Conservation (phyloP, 2,113 vertebrate species). For the Egretta garzetta region DNA sequence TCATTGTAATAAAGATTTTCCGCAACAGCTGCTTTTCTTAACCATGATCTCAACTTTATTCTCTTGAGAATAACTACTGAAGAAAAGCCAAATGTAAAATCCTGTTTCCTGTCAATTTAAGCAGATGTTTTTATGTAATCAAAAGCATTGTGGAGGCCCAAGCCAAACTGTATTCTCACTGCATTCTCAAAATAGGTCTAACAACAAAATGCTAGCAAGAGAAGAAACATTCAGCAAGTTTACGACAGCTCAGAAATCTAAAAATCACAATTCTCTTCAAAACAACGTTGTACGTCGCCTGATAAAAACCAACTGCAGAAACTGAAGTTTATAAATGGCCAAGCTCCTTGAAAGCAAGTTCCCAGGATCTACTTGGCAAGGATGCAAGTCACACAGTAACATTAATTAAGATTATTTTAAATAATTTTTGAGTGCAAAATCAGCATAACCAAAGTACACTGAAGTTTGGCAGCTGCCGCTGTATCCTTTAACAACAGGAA, state of each 20-base stretch:
- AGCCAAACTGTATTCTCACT: slow-evolving; percentile 24
- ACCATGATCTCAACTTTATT: slow-evolving; percentile 69
- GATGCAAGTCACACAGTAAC: background rate
- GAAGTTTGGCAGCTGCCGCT: background rate
- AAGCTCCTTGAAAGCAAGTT: background rate
- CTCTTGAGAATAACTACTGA: slow-evolving; percentile 66
- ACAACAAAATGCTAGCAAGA: background rate
- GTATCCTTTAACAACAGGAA: background rate
- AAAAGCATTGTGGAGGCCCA: slow-evolving; percentile 41
- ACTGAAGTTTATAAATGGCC: background rate
- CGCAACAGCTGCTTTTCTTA: slow-evolving; percentile 73
- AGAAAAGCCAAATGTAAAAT: slow-evolving; percentile 73
- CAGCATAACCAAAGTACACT: background rate
- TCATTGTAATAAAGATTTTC: slow-evolving; percentile 67
- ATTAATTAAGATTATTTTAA: background rate
- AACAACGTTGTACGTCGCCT: background rate
- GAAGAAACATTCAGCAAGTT: background rate
- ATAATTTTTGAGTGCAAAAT: background rate
- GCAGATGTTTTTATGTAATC: slow-evolving; percentile 74
- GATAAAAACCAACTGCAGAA: background rate
- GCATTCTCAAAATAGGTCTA: slow-evolving; percentile 19
- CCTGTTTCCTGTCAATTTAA: slow-evolving; percentile 68
- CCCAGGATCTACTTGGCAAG: background rate
- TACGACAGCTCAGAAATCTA: background rate
- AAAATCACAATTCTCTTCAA: background rate